phyloP scores from a whole-genome alignment of 2,113 vertebrate species.

The Elachura formosa region DNA sequence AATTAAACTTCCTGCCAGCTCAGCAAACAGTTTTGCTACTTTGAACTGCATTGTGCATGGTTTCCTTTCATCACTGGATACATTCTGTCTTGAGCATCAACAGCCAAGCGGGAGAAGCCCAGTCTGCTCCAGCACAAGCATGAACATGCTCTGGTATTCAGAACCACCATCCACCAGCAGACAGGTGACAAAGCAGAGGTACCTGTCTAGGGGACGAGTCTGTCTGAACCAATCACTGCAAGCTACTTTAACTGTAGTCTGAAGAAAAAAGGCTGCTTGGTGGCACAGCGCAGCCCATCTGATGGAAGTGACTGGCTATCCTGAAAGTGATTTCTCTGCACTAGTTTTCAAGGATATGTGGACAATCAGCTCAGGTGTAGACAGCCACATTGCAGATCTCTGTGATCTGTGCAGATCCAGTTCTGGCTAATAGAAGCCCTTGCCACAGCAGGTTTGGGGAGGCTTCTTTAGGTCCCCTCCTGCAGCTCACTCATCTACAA shows the following conservation, averaged over 20 bases:
- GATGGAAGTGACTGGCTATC: background rate
- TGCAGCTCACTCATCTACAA: background rate
- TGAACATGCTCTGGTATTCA: background rate
- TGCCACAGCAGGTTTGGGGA: background rate
- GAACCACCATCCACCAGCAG: background rate
- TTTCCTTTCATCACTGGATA: constrained; percentile 48
- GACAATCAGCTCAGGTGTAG: background rate
- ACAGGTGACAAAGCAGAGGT: background rate
- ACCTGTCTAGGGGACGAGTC: background rate
- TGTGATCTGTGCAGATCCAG: background rate
- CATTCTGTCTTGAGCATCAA: background rate
- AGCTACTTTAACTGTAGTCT: background rate
- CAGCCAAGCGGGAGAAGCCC: background rate
- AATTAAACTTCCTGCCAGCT: constrained; percentile 58
- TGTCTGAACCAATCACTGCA: background rate
- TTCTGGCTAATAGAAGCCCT: background rate
- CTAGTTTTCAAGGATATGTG: background rate
- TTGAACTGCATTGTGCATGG: constrained; percentile 50
- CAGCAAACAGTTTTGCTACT: constrained; percentile 47
- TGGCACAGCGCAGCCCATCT: background rate
- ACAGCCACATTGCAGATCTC: background rate
- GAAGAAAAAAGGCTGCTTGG: background rate
- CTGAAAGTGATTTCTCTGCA: background rate
- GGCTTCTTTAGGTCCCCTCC: background rate
- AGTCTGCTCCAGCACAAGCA: background rate